Evolutionary conservation across 2,797 vertebrate species (phyloP), one percentile per base, ranked within the genome.

Genomic region (Enteromius argenteus): DNA sequence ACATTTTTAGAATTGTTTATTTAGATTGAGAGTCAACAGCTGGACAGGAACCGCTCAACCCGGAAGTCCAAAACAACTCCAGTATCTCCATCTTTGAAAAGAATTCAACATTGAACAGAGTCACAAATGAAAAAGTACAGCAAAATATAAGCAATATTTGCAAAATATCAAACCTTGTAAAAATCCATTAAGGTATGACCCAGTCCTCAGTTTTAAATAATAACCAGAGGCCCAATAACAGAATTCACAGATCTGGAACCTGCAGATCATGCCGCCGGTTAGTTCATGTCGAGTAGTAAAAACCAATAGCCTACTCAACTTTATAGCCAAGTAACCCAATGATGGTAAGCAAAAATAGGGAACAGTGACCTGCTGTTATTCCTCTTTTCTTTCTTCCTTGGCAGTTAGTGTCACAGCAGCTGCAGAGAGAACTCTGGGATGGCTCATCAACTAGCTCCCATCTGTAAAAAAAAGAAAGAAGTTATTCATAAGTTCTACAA

Each of bases 371-470:
- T 35, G 10, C 66, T 27, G 9, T 42, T 2, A 32, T 30, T 74
- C 0, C 91, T 27, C 94, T 93, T 0, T 0, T 86, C 60, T 21
- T 92, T 69, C 92, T 92, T 46, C 90, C 69, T 19, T 56, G 90
- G 88, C 95, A 96, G 69, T 30, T 89, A 1, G 92, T 89, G 0
- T 94, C 93, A 85, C 95, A 96, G 86, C 95, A 96, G 80, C 87
- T 87, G 84, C 95, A 96, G 0, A 95, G 46, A 2, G 81, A 66
- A 71, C 79, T 94, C 0, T 89, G 79, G 0, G 81, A 74, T 3
- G 90, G 71, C 62, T 95, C 88, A 42, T 96, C 94, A 81, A 95
- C 78, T 27, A 95, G 79, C 85, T 92, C 89, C 95, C 95, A 96
- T 1, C 95, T 95, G 74, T 10, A 56, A 44, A 39, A 19, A 19